Percentiles rank a stretch among this genome's conserved stretches.
Evolutionary conservation across 2,113 vertebrate species (phyloP).

Genomic region (Apodemus sylvaticus): DNA sequence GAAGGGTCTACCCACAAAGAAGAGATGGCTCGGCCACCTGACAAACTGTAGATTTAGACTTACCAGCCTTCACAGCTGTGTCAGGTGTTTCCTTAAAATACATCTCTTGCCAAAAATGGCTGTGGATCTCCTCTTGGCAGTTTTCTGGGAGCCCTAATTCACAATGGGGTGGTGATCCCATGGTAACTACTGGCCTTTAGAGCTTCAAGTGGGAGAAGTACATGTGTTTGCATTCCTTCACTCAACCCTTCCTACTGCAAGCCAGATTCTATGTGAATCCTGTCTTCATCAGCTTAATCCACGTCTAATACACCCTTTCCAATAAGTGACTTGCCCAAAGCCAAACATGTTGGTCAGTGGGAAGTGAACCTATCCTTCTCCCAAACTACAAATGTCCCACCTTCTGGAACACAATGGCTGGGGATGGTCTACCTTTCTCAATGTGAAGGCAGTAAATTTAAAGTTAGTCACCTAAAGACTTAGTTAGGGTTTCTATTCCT

Average conservation of each 20-base stretch:
- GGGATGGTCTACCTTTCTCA: background rate
- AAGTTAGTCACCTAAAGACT: background rate
- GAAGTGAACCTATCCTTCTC: background rate
- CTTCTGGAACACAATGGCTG: constrained; percentile 5
- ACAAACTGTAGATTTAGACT: background rate
- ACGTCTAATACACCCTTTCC: background rate
- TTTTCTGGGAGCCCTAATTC: background rate
- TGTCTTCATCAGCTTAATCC: background rate
- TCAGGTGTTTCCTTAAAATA: background rate
- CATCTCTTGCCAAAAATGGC: background rate
- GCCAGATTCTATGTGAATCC: background rate
- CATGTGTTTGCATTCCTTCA: background rate
- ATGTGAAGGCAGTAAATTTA: background rate
- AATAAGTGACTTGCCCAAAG: background rate
- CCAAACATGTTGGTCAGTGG: background rate
- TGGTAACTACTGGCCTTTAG: background rate
- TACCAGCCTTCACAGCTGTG: background rate
- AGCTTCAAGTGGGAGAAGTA: background rate
- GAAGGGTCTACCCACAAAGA: background rate
- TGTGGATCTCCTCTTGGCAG: background rate
- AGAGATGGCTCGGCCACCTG: background rate
- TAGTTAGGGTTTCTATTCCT: too few species aligned
- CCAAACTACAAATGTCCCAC: background rate
- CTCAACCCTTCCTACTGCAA: background rate
- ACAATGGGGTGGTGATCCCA: background rate